A percentile compares a stretch with the other conserved stretches of the same genome.
These are phyloP conservation scores for Archips crataeganus DNA, from an alignment of 2,888 invertebrate genomes.

Conservation along the genomic window DNA sequence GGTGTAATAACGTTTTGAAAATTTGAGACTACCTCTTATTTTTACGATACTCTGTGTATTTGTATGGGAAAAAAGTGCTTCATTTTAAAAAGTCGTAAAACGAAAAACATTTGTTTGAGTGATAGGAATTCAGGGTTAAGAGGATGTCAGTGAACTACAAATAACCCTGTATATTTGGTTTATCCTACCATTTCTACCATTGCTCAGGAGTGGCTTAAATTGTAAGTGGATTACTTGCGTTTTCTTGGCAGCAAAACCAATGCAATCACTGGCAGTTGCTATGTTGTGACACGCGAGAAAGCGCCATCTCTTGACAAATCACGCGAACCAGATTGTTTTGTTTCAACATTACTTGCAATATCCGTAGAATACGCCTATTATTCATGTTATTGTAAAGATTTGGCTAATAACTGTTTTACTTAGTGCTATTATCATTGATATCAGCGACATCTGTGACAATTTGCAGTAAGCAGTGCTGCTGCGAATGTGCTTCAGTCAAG, in stretches of 20 bases:
- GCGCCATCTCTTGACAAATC: constrained; percentile 11
- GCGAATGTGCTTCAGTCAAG: neutral
- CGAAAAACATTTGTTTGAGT: no score
- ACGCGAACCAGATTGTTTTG: neutral
- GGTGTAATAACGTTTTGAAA: no score
- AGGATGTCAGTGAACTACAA: no score
- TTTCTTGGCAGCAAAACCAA: neutral
- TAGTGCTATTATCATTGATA: neutral
- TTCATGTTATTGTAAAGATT: neutral
- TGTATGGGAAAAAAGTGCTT: no score
- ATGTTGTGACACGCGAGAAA: constrained; percentile 1
- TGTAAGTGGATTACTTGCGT: no score
- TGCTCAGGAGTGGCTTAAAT: no score
- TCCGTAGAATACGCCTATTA: neutral
- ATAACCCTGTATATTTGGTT: no score
- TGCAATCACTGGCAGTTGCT: neutral
- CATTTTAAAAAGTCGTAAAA: no score
- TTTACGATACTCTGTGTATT: no score
- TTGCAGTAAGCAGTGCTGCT: neutral
- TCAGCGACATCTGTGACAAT: neutral
- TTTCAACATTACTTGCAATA: neutral
- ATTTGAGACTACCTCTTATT: no score
- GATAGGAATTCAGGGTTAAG: no score
- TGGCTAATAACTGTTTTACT: neutral
- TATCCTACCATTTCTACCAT: no score